phyloP scores from a whole-genome alignment of 2,797 vertebrate genomes.

The Dallia pectoralis region DNA sequence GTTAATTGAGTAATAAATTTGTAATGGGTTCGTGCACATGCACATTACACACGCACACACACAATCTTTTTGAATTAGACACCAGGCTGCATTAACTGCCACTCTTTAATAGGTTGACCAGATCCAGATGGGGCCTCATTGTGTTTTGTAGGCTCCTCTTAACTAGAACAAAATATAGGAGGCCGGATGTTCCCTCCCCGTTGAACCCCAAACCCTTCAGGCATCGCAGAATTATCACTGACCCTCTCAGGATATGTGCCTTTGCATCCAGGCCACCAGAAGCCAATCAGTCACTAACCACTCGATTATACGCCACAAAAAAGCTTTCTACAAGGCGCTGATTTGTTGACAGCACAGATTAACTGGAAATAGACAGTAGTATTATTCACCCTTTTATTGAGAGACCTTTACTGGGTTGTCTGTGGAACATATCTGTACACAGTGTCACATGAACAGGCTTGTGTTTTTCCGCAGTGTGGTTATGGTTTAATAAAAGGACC shows the following conservation, averaged over 20 bases:
- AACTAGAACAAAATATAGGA: neutral
- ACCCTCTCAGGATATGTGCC: slow-evolving; percentile 37
- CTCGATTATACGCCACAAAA: slow-evolving; percentile 42
- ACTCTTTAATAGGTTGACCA: neutral
- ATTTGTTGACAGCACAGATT: slow-evolving; percentile 46
- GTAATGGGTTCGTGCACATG: neutral
- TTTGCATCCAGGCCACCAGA: slow-evolving; percentile 12
- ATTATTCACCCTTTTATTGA: slow-evolving; percentile 43
- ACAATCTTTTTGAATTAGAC: neutral
- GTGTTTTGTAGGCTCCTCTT: neutral
- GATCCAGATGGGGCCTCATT: slow-evolving; percentile 12
- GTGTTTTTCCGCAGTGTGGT: neutral
- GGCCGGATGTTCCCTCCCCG: neutral
- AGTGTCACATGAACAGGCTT: neutral
- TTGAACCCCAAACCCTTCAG: neutral
- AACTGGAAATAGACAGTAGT: slow-evolving; percentile 30
- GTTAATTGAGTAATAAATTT: neutral
- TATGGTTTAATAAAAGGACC: slow-evolving; percentile 2
- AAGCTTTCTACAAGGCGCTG: slow-evolving; percentile 43
- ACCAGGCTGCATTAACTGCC: neutral
- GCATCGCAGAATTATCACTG: slow-evolving; percentile 16
- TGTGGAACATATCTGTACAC: neutral
- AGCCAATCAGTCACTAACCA: slow-evolving; percentile 48
- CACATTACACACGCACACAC: neutral
- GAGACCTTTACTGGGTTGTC: too few species aligned